Evolutionary conservation across 1,140 invertebrate species (phyloP).

Genomic region (Lineus longissimus): DNA sequence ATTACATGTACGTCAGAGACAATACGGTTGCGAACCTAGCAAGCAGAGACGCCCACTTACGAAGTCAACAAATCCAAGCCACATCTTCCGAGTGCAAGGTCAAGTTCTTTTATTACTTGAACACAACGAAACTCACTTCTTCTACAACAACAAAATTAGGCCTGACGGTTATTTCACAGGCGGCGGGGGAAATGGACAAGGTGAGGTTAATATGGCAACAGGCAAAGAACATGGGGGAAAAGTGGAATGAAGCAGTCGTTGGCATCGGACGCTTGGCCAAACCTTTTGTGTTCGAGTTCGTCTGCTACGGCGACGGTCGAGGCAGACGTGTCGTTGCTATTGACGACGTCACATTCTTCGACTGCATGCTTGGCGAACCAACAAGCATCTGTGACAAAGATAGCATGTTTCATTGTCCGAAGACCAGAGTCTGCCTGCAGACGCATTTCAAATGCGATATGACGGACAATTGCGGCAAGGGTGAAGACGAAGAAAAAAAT

Average conservation of each 20-base stretch:
- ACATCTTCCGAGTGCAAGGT: conserved; percentile 33
- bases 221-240: conserved; percentile 1
- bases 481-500: conserved; percentile 41
- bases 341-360: conserved; percentile 38
- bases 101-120: conserved; percentile 72
- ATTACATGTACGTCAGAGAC: conserved; percentile 35
- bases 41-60: conserved; percentile 21
- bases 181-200: background rate
- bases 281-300: conserved; percentile 29
- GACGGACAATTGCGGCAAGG: conserved; percentile 50
- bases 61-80: conserved; percentile 22
- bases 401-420: conserved; percentile 24
- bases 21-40: conserved; percentile 18
- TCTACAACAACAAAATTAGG: conserved; percentile 30
- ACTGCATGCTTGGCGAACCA: conserved; percentile 30
- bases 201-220: conserved; percentile 20
- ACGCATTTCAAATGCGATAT: conserved; percentile 38
- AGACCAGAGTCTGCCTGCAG: conserved; percentile 32
- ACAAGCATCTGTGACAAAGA: conserved; percentile 13
- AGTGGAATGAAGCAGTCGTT: conserved; percentile 26
- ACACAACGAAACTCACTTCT: conserved; percentile 38
- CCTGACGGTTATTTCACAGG: conserved; percentile 24
- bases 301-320: conserved; percentile 17
- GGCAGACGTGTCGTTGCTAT: conserved; percentile 40
- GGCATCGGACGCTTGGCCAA: conserved; percentile 25